Conservation (phyloP, 2,797 vertebrate genomes). For the Vultur gryphus region DNA sequence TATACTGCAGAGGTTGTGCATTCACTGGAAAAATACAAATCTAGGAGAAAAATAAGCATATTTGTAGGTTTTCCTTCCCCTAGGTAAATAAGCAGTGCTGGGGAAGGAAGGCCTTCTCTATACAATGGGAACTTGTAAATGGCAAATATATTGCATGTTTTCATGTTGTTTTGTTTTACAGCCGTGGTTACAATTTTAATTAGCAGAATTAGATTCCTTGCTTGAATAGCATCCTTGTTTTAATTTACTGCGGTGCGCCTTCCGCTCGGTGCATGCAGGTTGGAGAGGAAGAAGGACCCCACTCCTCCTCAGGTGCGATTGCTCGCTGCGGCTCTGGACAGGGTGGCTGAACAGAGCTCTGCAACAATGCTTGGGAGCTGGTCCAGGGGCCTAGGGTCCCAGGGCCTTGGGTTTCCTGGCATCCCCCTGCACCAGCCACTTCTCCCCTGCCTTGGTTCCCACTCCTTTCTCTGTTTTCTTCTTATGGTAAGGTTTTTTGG, state of each 20-base stretch:
- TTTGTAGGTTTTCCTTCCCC: background rate
- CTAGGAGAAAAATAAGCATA: background rate
- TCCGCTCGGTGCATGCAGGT: accelerated
- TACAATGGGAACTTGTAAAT: background rate
- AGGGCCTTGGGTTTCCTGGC: background rate
- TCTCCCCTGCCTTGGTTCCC: background rate
- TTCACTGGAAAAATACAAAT: background rate
- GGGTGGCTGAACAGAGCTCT: background rate
- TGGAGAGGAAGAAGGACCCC: background rate
- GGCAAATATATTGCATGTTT: background rate
- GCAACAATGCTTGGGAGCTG: background rate
- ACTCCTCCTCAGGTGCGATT: background rate
- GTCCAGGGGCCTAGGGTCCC: background rate
- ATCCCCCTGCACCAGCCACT: background rate
- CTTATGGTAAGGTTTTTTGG: background rate
- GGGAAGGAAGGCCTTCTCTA: background rate
- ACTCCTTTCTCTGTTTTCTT: background rate
- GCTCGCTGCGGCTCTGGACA: background rate
- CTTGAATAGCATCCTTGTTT: slow-evolving; percentile 15
- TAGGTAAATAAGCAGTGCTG: background rate
- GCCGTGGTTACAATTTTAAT: slow-evolving; percentile 12
- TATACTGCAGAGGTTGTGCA: background rate
- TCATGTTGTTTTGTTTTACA: slow-evolving; percentile 20
- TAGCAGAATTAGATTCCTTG: slow-evolving; percentile 20
- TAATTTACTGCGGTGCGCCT: background rate